Percentiles rank a stretch among this genome's conserved stretches.
Conservation (phyloP, 2,797 vertebrate species). For the Rhynchonycteris naso region DNA sequence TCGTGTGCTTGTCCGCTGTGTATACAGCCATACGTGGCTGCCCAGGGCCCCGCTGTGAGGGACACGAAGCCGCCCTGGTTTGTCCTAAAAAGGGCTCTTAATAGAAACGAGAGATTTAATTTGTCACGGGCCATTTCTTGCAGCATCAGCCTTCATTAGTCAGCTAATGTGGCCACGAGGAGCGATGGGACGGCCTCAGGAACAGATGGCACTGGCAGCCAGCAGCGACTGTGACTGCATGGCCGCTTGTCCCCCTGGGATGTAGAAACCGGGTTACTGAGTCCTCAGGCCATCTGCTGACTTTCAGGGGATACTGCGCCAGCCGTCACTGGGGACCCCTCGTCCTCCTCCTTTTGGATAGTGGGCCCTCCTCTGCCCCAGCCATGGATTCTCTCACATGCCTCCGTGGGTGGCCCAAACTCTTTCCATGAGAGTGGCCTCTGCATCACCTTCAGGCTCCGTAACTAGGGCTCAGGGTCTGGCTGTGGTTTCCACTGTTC, state of each 20-base stretch:
- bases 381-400: not conserved
- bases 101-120: conserved; percentile 18
- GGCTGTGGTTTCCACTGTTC: not conserved
- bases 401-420: not conserved
- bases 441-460: not conserved
- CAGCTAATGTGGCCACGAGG: conserved; percentile 37
- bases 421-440: not conserved
- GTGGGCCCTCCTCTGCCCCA: not conserved
- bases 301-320: not conserved
- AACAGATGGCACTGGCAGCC: conserved; percentile 61
- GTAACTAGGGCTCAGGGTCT: not conserved
- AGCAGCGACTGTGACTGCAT: not conserved
- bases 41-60: not conserved
- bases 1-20: accelerated
- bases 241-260: not conserved
- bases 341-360: not conserved
- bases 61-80: not conserved
- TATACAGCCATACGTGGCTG: not conserved
- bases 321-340: not conserved
- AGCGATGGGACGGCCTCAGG: not conserved
- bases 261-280: not conserved
- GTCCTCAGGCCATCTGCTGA: not conserved
- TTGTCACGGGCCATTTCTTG: conserved; percentile 61
- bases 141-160: conserved; percentile 57
- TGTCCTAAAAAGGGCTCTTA: conserved; percentile 66